Evolutionary conservation across 92 coral and sea anemone genomes (phyloP).

Genomic region (Palythoa heliodiscus): DNA sequence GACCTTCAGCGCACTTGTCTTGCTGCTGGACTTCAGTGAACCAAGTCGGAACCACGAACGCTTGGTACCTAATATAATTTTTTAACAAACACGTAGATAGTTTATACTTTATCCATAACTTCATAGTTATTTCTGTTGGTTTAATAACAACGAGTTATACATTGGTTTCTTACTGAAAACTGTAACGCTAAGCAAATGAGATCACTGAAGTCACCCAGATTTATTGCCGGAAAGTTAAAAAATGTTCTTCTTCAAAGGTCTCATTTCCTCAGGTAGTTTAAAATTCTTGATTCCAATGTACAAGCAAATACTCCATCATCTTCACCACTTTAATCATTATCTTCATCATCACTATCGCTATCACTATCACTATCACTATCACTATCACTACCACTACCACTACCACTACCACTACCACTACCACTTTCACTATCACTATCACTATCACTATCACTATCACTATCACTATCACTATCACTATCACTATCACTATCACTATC

Average conservation of each 20-base stretch:
- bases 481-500: not conserved
- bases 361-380: not conserved
- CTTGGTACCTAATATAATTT: slow-evolving; percentile 55
- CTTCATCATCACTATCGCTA: not conserved
- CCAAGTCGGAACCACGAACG: slow-evolving; percentile 76
- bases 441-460: not conserved
- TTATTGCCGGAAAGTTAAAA: too few relatives aligned
- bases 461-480: not conserved
- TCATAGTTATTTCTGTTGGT: not conserved
- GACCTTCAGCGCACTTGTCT: slow-evolving; percentile 57
- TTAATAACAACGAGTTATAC: not conserved
- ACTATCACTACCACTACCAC: not conserved
- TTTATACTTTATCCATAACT: not conserved
- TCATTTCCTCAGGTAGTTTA: too few relatives aligned
- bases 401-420: not conserved
- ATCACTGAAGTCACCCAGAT: too few relatives aligned
- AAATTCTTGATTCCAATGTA: too few relatives aligned
- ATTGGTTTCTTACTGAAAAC: not conserved
- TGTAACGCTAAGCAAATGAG: not conserved
- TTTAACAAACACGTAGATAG: not conserved
- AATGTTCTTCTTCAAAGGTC: too few relatives aligned
- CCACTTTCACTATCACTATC: not conserved
- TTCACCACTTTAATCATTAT: too few relatives aligned
- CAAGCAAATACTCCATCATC: too few relatives aligned
- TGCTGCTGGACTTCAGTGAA: slow-evolving; percentile 59